A percentile compares a stretch with the other conserved stretches of the same genome.
Evolutionary conservation across 2,113 vertebrate genomes (phyloP).

Genomic region (Rhea pennata): DNA sequence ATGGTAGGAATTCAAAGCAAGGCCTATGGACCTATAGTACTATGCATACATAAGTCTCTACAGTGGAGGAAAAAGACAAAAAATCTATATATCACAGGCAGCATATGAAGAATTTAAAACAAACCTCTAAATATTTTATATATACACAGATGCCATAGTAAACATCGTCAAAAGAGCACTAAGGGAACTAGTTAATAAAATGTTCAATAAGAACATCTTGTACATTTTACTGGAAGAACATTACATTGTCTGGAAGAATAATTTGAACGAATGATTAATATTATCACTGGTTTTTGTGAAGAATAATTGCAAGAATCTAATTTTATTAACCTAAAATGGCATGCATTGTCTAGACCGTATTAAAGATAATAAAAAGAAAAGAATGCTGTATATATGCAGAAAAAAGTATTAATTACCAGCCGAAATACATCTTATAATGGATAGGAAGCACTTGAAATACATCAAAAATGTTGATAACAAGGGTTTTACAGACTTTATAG

Average conservation of each 20-base stretch:
- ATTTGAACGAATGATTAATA: conserved; percentile 48
- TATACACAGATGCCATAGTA: neutral
- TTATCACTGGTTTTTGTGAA: conserved; percentile 15
- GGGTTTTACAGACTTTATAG: neutral
- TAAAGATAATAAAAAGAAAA: neutral
- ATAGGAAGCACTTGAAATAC: neutral
- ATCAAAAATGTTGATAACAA: neutral
- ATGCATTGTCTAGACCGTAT: neutral
- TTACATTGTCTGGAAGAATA: conserved; percentile 15
- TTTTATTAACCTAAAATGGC: conserved; percentile 30
- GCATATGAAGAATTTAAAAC: neutral
- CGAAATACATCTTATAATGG: neutral
- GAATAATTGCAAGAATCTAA: conserved; percentile 29
- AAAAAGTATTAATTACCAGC: conserved; percentile 16
- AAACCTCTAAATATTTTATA: neutral
- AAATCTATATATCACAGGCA: neutral
- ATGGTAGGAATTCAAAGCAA: neutral
- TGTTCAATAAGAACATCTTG: conserved; percentile 31
- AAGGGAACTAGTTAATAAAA: conserved; percentile 8
- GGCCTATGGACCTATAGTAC: rapidly evolving
- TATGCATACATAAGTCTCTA: neutral
- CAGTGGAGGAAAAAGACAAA: neutral
- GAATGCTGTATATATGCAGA: neutral
- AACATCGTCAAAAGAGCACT: neutral
- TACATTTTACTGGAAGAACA: conserved; percentile 42